Evolutionary conservation across 2,113 vertebrate species (phyloP).

Genomic region (Equus przewalskii): DNA sequence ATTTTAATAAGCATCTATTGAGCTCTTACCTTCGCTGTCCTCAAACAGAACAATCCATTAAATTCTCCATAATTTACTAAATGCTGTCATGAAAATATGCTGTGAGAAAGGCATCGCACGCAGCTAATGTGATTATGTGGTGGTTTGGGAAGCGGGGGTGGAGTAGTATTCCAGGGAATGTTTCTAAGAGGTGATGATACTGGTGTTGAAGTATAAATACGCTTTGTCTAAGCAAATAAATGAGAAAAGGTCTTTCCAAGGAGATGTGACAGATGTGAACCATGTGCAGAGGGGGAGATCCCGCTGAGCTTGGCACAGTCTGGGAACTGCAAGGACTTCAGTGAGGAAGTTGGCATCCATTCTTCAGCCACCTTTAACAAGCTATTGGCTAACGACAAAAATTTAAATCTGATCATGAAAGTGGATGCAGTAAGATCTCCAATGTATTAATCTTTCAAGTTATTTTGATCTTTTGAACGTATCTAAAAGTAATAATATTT

Average conservation of each 20-base stretch:
- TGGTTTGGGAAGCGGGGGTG: not conserved
- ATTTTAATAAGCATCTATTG: not conserved
- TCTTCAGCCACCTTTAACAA: not conserved
- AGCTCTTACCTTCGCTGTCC: not conserved
- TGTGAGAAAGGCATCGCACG: not conserved
- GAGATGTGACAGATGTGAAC: slow-evolving; percentile 35
- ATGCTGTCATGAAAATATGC: not conserved
- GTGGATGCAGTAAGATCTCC: not conserved
- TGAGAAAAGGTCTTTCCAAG: not conserved
- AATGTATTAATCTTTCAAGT: not conserved
- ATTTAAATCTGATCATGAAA: not conserved
- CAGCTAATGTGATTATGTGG: not conserved
- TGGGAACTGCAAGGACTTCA: not conserved
- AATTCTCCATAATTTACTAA: not conserved
- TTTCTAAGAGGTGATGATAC: not conserved
- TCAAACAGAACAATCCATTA: not conserved
- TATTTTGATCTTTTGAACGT: not conserved
- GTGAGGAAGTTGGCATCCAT: not conserved
- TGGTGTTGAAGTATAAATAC: not conserved
- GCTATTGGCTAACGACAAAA: not conserved
- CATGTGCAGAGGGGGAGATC: not conserved
- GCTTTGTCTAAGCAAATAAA: not conserved
- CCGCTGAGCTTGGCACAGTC: not conserved
- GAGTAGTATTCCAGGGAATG: not conserved
- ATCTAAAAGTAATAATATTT: not conserved